Conservation (phyloP, 1,140 invertebrate genomes). For the Philaenus spumarius region DNA sequence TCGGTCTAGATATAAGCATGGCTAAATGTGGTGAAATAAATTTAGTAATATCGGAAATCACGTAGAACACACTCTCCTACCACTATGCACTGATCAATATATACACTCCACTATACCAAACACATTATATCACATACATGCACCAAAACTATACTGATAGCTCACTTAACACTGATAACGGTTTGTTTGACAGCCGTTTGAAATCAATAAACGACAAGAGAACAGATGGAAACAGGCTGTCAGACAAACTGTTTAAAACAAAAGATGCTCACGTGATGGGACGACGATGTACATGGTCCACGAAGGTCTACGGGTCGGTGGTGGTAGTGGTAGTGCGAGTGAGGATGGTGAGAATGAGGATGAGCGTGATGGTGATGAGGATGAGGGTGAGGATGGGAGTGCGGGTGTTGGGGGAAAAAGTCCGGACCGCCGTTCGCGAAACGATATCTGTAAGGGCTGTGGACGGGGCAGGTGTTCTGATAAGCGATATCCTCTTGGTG, state of each 20-base stretch:
- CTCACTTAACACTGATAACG: too few species aligned
- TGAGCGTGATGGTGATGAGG: conserved; percentile 26
- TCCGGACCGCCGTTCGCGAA: conserved; percentile 49
- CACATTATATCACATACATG: too few species aligned
- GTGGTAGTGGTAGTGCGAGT: conserved; percentile 23
- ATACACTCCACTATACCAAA: too few species aligned
- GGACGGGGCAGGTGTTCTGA: conserved; percentile 47
- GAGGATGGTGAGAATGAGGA: conserved; percentile 33
- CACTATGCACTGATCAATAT: too few species aligned
- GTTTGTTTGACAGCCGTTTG: too few species aligned
- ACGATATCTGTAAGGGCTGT: conserved; percentile 54
- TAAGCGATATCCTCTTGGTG: conserved; percentile 10
- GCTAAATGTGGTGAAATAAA: too few species aligned
- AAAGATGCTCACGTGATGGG: conserved; percentile 19
- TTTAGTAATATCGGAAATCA: too few species aligned
- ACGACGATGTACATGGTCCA: conserved; percentile 6
- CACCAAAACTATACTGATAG: too few species aligned
- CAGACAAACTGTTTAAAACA: neutral
- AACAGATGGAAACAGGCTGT: neutral
- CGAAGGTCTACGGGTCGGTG: neutral
- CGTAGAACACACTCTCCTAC: too few species aligned
- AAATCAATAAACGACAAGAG: too few species aligned
- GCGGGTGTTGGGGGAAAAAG: conserved; percentile 42
- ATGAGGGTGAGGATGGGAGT: conserved; percentile 22
- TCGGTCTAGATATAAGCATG: too few species aligned